Conservation (phyloP, 2,113 vertebrate species). For the Nyctereutes procyonoides region DNA sequence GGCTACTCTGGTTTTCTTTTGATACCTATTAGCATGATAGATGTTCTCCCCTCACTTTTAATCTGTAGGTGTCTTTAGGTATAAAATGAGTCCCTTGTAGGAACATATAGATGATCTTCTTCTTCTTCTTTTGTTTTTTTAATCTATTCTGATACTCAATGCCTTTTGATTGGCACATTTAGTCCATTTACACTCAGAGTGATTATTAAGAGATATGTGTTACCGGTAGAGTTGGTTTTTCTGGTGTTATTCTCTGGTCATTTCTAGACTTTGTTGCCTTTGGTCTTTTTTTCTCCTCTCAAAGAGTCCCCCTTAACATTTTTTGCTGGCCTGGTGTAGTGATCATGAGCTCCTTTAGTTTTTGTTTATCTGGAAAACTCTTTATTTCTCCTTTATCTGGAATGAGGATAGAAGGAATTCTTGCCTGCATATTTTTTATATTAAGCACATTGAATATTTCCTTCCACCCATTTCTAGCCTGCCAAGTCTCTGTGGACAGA, state of each 20-base stretch:
- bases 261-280: neutral
- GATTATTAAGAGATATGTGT: neutral
- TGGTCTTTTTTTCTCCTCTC: neutral
- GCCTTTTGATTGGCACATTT: neutral
- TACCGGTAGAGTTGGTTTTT: neutral
- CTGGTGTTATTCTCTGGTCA: neutral
- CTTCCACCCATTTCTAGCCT: neutral
- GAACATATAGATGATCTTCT: neutral
- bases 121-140: neutral
- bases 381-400: neutral
- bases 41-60: neutral
- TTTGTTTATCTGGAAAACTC: neutral
- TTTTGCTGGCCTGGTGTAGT: neutral
- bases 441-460: neutral
- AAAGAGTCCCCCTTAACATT: neutral
- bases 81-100: neutral
- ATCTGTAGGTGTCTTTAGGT: neutral
- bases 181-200: neutral
- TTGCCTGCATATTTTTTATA: neutral
- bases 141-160: neutral
- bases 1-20: neutral
- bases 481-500: neutral
- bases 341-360: neutral
- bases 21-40: neutral
- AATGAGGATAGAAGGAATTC: neutral